Evolutionary conservation across 2,888 invertebrate genomes (phyloP), one percentile per base, ranked within the genome.

Genomic region (Hemistola chrysoprasaria): DNA sequence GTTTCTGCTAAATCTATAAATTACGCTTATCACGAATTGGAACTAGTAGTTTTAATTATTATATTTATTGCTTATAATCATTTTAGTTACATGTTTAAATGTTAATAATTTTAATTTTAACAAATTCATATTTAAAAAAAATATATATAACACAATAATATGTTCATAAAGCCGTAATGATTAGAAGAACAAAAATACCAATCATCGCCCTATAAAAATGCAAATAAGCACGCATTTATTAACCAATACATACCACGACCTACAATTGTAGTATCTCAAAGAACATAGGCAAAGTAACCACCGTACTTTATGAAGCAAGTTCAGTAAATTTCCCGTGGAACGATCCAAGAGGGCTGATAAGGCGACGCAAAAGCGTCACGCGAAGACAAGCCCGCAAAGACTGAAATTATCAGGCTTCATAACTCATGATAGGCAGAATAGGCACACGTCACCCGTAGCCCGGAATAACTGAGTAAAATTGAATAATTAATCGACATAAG

Each of bases 401-500:
- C 37, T 33, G 44, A 60, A 66, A 60, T 62, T 62, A 72, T 73
- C 66, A 70, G 64, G 59, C 59, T 64, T 67, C 67, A 72, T 73
- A 69, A 67, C 55, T 63, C 61, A 66, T 66, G 59, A 65, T 62
- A 62, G 54, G 63, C 55, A 53, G 41, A 43, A 65, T 62, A 60
- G 52, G 63, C 56, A 56, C 43, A 43, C 39, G 45, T 50, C 31
- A 36, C 33, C 23, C 35, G 16, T 2, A 16, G 16, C 25, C 31
- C 37, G 32, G 29, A 44, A 35, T 27, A 23, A 41, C 42, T 29
- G 38, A 9, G n/a, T 32, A 25, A 32, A 24, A 38, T 29, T 36
- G 27, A 23, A 8, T 10, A 26, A 21, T 28, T 29, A 35, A 10
- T 29, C 6, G 33, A 32, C 32, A n/a, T 27, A 23, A 31, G 25